phyloP scores from a whole-genome alignment of 2,113 vertebrate genomes.

The Myotis yumanensis region DNA sequence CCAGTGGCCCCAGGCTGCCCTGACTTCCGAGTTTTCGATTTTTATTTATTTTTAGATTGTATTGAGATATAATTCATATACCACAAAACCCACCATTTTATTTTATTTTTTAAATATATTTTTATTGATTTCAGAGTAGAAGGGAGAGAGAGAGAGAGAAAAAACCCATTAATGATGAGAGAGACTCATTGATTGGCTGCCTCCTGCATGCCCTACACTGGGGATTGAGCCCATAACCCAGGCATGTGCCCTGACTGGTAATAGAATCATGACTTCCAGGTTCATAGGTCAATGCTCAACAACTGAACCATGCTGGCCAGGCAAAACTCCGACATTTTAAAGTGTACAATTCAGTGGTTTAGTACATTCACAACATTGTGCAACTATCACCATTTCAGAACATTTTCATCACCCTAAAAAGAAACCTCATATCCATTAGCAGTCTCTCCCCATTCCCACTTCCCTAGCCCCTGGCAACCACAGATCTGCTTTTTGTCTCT shows the following conservation, averaged over 20 bases:
- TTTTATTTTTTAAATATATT: no score
- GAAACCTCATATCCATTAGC: not conserved
- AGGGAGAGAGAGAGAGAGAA: no score
- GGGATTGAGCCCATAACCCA: no score
- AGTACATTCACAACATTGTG: not conserved
- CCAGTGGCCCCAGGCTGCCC: not conserved
- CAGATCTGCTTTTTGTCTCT: not conserved
- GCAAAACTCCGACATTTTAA: not conserved
- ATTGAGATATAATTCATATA: not conserved
- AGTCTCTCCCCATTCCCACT: not conserved
- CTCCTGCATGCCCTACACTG: no score
- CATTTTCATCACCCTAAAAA: not conserved
- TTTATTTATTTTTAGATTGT: slow-evolving; percentile 5
- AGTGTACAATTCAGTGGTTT: not conserved
- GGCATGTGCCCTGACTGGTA: no score
- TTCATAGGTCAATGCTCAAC: no score
- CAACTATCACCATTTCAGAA: not conserved
- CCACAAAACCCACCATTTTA: not conserved
- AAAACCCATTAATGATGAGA: no score
- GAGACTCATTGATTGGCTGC: no score
- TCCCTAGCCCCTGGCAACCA: not conserved
- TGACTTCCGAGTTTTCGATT: not conserved
- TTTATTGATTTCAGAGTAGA: no score
- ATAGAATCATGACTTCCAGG: no score
- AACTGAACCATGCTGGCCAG: no score